Evolutionary conservation across 2,888 invertebrate species (phyloP).

Genomic region (Beris chalybata): DNA sequence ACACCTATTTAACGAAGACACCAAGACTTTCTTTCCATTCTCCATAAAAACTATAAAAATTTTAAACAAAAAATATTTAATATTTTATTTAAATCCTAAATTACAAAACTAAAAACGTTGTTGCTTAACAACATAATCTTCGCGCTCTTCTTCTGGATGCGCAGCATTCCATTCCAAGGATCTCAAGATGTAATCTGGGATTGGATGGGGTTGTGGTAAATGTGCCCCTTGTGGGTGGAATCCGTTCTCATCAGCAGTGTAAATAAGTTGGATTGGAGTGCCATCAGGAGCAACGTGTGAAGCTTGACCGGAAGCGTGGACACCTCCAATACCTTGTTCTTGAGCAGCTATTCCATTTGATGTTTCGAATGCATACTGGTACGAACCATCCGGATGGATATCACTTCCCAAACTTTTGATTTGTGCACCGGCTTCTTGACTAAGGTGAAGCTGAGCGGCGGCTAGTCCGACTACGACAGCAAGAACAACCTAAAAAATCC

Average conservation of each 20-base stretch:
- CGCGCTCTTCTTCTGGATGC: constrained; percentile 6
- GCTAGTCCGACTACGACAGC: neutral
- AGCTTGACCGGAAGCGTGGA: constrained; percentile 18
- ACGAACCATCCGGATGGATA: constrained; percentile 27
- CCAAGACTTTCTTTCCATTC: too few species aligned
- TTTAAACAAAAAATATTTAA: too few species aligned
- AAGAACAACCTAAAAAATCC: neutral
- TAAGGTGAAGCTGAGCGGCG: neutral
- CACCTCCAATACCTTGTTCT: constrained; percentile 29
- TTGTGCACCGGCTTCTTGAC: constrained; percentile 1
- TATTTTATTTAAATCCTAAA: too few species aligned
- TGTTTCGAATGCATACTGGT: constrained; percentile 20
- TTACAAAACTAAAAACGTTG: too few species aligned
- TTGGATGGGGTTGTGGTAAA: constrained; percentile 28
- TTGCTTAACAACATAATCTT: too few species aligned
- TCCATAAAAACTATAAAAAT: too few species aligned
- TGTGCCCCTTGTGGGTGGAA: constrained; percentile 26
- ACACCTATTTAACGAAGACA: too few species aligned
- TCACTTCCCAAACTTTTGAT: constrained; percentile 9
- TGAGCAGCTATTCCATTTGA: constrained; percentile 28
- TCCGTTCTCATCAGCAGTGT: constrained; percentile 30
- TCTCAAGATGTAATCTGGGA: constrained; percentile 24
- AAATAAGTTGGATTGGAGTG: constrained; percentile 21
- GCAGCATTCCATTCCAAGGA: constrained; percentile 24
- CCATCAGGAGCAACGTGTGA: constrained; percentile 24